Evolutionary conservation across 2,113 vertebrate genomes (phyloP).

Genomic region (Petromus typicus): DNA sequence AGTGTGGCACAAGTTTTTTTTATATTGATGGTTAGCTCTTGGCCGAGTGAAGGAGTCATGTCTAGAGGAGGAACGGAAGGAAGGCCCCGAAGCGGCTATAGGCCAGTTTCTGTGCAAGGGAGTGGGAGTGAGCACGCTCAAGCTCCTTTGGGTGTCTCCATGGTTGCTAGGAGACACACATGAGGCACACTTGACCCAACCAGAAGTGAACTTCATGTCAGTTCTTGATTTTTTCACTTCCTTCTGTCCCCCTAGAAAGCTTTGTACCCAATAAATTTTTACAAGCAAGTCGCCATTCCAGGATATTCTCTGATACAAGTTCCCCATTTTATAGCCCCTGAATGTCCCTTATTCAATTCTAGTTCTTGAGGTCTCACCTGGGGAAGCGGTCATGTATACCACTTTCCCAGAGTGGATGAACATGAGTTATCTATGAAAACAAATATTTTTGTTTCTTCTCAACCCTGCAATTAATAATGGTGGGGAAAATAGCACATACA

Average conservation of each 20-base stretch:
- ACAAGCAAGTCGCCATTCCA: neutral
- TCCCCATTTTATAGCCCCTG: neutral
- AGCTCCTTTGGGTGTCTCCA: no score
- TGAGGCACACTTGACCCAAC: no score
- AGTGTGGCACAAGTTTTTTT: no score
- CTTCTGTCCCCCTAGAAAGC: neutral
- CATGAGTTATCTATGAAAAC: neutral
- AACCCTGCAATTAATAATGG: neutral
- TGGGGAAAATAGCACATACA: accelerated
- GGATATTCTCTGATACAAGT: neutral
- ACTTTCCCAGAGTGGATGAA: neutral
- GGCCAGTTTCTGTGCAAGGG: no score
- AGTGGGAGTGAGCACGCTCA: no score
- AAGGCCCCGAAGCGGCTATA: no score
- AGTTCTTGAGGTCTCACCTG: neutral
- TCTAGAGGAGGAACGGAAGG: no score
- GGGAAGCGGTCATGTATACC: neutral
- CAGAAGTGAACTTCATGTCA: no score
- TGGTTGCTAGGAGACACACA: no score
- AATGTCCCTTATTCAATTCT: neutral
- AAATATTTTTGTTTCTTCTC: neutral
- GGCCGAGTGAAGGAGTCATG: no score
- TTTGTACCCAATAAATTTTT: neutral
- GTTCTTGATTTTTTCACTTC: neutral
- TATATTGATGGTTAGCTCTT: no score